Evolutionary conservation across 1,140 invertebrate species (phyloP).

Genomic region (Vollenhovia emeryi): DNA sequence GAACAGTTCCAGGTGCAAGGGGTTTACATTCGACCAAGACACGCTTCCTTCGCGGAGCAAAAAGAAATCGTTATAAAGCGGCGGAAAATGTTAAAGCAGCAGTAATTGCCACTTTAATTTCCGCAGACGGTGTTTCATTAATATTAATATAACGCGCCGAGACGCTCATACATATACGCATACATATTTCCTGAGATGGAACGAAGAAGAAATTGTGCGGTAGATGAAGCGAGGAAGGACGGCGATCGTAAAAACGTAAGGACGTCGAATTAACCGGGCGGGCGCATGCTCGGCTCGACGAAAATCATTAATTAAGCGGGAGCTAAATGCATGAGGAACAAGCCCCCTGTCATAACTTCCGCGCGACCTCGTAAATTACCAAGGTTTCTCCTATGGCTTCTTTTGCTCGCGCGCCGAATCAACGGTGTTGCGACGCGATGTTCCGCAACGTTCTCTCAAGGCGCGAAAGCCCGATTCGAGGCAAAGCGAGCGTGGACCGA

Average conservation of each 20-base stretch:
- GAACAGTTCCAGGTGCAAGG: not conserved
- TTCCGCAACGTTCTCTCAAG: not conserved
- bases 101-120: conserved; percentile 49
- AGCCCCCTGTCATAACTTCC: conserved; percentile 19
- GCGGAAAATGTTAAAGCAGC: not conserved
- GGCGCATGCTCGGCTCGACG: conserved; percentile 9
- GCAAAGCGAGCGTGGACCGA: not conserved
- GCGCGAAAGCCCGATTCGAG: not conserved
- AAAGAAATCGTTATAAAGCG: not conserved
- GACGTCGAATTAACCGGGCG: conserved; percentile 9
- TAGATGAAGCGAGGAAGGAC: not conserved
- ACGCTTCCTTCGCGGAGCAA: not conserved
- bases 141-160: conserved; percentile 40
- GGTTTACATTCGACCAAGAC: conserved; percentile 5
- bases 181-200: not conserved
- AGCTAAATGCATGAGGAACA: conserved; percentile 40
- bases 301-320: conserved; percentile 59
- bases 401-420: not conserved
- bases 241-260: not conserved
- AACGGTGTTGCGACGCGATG: not conserved
- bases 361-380: not conserved
- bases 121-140: conserved; percentile 43
- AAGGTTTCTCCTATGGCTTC: conserved; percentile 1
- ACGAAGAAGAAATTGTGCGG: not conserved
- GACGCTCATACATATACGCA: not conserved